Conservation (phyloP, 2,888 invertebrate genomes). For the Sepioteuthis lessoniana region DNA sequence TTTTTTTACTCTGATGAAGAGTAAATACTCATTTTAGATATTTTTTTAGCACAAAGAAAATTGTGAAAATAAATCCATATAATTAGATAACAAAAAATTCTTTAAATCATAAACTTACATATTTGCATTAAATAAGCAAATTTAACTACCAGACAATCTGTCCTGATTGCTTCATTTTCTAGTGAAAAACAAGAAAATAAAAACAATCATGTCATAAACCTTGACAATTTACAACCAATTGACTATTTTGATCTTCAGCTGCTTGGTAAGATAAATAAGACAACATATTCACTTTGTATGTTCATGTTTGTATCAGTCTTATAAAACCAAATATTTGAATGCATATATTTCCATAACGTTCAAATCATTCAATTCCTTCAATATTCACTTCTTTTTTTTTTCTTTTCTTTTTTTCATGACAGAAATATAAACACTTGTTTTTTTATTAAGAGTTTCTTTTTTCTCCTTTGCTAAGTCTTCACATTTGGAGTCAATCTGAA, state of each 20-base stretch:
- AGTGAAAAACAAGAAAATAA: not conserved
- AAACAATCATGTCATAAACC: not conserved
- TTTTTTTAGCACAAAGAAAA: not conserved
- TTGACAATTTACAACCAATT: not conserved
- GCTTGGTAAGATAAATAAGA: not conserved
- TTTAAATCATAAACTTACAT: not conserved
- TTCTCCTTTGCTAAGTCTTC: not conserved
- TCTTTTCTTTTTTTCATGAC: not conserved
- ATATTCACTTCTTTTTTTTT: no score
- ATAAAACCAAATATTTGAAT: not conserved
- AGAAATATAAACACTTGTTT: not conserved
- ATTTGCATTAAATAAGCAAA: not conserved
- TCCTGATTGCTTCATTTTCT: not conserved
- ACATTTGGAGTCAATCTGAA: not conserved
- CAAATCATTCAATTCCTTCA: not conserved
- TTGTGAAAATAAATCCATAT: no score
- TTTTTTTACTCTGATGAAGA: no score
- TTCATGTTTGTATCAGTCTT: not conserved
- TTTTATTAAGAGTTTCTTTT: not conserved
- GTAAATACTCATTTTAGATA: not conserved
- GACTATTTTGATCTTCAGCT: not conserved
- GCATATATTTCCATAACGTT: not conserved
- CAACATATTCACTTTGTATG: not conserved
- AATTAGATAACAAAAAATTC: not conserved
- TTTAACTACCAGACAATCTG: not conserved